A percentile compares a stretch with the other conserved stretches of the same genome.
Evolutionary conservation across 1,140 invertebrate genomes (phyloP).

Genomic region (Bactericera cockerelli): DNA sequence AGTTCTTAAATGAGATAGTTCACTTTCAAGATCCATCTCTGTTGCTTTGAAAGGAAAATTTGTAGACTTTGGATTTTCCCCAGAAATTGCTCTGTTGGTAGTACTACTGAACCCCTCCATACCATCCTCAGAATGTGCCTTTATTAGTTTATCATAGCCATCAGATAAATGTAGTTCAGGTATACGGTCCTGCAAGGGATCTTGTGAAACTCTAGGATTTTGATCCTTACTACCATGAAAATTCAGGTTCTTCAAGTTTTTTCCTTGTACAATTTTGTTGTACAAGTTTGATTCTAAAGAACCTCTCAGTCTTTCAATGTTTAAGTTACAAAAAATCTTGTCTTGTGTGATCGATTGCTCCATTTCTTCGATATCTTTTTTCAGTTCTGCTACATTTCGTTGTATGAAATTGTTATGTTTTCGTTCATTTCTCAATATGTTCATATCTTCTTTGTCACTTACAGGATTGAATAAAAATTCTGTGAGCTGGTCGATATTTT

Average conservation of each 20-base stretch:
- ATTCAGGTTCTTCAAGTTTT: too few relatives aligned
- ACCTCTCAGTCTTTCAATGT: neutral
- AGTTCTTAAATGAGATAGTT: too few relatives aligned
- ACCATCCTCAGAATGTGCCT: neutral
- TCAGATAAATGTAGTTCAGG: neutral
- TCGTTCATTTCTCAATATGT: neutral
- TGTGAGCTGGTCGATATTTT: too few relatives aligned
- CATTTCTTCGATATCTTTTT: slow-evolving; percentile 4
- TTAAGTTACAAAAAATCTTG: neutral
- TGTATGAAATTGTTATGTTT: neutral
- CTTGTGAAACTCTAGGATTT: too few relatives aligned
- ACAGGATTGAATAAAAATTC: neutral
- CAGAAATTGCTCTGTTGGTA: too few relatives aligned
- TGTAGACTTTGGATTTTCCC: too few relatives aligned
- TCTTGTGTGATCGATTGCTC: neutral
- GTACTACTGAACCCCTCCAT: too few relatives aligned
- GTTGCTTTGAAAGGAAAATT: too few relatives aligned
- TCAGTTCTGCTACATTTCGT: slow-evolving; percentile 1
- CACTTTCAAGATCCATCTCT: too few relatives aligned
- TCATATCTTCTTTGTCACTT: neutral
- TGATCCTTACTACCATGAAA: too few relatives aligned
- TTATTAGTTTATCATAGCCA: neutral
- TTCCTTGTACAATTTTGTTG: too few relatives aligned
- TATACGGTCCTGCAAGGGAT: too few relatives aligned
- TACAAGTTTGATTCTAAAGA: neutral